Conservation (phyloP, 2,113 vertebrate species). For the Psammodynastes pulverulentus region DNA sequence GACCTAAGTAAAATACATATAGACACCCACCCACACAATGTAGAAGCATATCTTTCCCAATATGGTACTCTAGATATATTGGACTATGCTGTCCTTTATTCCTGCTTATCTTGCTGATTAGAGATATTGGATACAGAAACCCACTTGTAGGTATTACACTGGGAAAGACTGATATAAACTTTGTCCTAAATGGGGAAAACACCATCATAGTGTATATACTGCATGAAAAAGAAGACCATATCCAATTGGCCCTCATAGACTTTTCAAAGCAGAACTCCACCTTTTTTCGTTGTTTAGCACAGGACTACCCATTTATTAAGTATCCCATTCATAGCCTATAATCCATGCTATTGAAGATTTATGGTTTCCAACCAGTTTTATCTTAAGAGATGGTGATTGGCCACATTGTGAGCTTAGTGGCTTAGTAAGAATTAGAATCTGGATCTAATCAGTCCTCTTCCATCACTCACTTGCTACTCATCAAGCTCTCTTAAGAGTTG, state of each 20-base stretch:
- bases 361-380: not conserved
- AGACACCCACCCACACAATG: not conserved
- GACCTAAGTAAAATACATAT: not conserved
- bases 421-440: not conserved
- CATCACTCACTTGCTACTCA: not conserved
- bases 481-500: not conserved
- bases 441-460: not conserved
- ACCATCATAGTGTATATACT: not conserved
- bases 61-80: not conserved
- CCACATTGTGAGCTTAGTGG: not conserved
- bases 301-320: not conserved
- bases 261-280: not conserved
- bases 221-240: not conserved
- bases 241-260: not conserved
- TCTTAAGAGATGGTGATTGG: not conserved
- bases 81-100: not conserved
- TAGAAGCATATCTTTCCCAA: not conserved
- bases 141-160: not conserved
- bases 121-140: not conserved
- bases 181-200: not conserved
- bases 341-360: not conserved
- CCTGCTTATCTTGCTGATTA: not conserved
- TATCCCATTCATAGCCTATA: not conserved
- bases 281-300: not conserved
- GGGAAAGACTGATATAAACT: not conserved